Conservation (phyloP, 2,888 invertebrate species). For the Ctenicera cuprea region DNA sequence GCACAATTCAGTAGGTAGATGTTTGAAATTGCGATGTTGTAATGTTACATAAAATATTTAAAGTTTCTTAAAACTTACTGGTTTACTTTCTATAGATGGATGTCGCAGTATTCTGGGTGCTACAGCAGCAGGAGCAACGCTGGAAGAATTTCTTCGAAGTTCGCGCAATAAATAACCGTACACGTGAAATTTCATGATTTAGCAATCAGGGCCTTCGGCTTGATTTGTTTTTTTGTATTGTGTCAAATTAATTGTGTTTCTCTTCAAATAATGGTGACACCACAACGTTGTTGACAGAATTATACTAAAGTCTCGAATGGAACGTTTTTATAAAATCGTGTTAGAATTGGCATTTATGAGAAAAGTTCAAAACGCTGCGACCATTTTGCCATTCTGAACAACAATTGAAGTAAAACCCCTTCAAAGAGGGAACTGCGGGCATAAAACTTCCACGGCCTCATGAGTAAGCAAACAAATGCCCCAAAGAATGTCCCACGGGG, state of each 20-base stretch:
- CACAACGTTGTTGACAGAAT: too few relatives aligned
- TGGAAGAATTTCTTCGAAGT: not conserved
- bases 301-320: too few relatives aligned
- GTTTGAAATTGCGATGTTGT: not conserved
- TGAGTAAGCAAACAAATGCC: constrained; percentile 30
- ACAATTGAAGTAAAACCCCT: not conserved
- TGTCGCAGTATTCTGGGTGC: not conserved
- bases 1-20: too few relatives aligned
- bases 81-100: too few relatives aligned
- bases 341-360: too few relatives aligned
- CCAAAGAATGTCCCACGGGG: constrained; percentile 19
- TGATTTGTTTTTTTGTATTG: too few relatives aligned
- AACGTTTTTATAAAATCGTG: too few relatives aligned
- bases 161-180: constrained; percentile 18
- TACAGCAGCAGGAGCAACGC: not conserved
- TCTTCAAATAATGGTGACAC: too few relatives aligned
- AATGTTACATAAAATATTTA: not conserved
- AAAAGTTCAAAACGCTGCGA: not conserved
- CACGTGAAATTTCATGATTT: constrained; percentile 10
- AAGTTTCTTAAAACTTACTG: too few relatives aligned
- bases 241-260: too few relatives aligned
- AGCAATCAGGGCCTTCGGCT: too few relatives aligned
- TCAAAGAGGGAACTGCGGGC: not conserved
- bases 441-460: constrained; percentile 29
- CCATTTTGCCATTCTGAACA: not conserved